A percentile compares a stretch with the other conserved stretches of the same genome.
These are phyloP conservation scores for Pseudomyrmex concolor DNA, from an alignment of 1,140 invertebrate genomes.

Conservation along the genomic window DNA sequence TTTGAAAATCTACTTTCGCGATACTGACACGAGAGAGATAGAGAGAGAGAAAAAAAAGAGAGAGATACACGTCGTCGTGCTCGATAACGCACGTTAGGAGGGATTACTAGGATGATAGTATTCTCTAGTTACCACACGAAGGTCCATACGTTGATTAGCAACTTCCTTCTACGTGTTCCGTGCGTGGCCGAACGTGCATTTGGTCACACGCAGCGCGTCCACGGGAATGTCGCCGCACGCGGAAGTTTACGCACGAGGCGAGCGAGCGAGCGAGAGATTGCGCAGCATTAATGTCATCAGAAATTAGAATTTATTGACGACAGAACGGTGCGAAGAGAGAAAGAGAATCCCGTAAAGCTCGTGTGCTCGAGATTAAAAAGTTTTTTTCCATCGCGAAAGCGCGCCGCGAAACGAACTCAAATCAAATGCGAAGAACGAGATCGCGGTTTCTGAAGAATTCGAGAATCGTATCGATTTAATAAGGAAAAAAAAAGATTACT, in stretches of 20 bases:
- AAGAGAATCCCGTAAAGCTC: not conserved
- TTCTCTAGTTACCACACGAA: slow-evolving; percentile 65
- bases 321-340: not conserved
- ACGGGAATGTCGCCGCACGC: slow-evolving; percentile 67
- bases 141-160: slow-evolving; percentile 73
- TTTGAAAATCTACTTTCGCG: too few species aligned
- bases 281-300: slow-evolving; percentile 13
- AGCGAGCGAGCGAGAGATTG: slow-evolving; percentile 29
- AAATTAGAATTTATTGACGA: slow-evolving; percentile 49
- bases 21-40: too few species aligned
- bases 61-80: not conserved
- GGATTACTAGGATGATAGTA: slow-evolving; percentile 64
- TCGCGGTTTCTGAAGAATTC: too few species aligned
- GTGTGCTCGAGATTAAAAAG: not conserved
- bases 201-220: slow-evolving; percentile 59
- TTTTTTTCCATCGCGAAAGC: not conserved
- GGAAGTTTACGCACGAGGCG: slow-evolving; percentile 70
- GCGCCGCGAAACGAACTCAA: too few species aligned
- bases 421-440: too few species aligned
- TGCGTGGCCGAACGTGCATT: slow-evolving; percentile 38
- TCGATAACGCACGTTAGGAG: slow-evolving; percentile 42
- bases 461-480: too few species aligned
- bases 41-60: too few species aligned
- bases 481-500: not conserved
- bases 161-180: slow-evolving; percentile 74